phyloP scores from a whole-genome alignment of 2,113 vertebrate genomes.

The Pipra filicauda region DNA sequence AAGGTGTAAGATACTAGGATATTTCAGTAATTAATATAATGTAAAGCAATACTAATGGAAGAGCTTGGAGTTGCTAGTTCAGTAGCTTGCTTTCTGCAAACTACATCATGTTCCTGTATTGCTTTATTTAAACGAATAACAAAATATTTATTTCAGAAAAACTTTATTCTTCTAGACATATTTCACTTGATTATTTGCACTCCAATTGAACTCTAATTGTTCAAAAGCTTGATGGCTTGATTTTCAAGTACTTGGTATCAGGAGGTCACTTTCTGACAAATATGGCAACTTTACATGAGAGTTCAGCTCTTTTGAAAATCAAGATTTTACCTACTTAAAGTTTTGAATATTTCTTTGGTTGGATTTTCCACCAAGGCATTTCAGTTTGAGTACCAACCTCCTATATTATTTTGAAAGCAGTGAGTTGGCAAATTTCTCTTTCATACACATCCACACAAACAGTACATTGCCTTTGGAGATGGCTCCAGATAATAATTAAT shows the following conservation, averaged over 20 bases:
- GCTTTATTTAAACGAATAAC: background rate
- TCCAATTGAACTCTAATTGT: background rate
- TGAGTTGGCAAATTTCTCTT: background rate
- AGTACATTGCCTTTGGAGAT: background rate
- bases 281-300: background rate
- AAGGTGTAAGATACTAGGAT: background rate
- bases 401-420: background rate
- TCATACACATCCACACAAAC: background rate
- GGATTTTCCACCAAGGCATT: background rate
- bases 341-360: background rate
- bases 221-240: background rate
- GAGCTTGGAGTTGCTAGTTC: background rate
- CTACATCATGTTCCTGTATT: background rate
- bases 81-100: background rate
- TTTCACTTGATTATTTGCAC: background rate
- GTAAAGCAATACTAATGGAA: background rate
- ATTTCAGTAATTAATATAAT: background rate
- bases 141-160: background rate
- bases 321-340: background rate
- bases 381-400: background rate
- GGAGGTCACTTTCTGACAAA: background rate
- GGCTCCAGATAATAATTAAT: background rate
- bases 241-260: background rate
- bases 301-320: background rate
- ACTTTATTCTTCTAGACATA: background rate